A percentile compares a stretch with the other conserved stretches of the same genome.
These are phyloP conservation scores for Stigmatopora nigra DNA, from an alignment of 2,113 vertebrate genomes.

Conservation along the genomic window DNA sequence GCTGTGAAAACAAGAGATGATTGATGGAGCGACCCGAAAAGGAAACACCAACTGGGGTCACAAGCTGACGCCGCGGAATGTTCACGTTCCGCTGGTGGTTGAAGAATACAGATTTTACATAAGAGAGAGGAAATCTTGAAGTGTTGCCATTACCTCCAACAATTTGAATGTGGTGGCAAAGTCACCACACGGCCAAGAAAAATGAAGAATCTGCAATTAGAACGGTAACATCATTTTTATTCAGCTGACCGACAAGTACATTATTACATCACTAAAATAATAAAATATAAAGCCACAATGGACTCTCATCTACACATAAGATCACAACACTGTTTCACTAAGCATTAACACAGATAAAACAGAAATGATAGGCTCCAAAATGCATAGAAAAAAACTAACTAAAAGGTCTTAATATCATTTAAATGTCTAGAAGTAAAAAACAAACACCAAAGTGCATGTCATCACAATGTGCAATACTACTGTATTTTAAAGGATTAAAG, in stretches of 20 bases:
- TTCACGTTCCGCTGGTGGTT: conserved; percentile 41
- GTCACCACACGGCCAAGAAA: conserved; percentile 44
- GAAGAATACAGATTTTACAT: conserved; percentile 55
- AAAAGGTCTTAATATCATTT: no score
- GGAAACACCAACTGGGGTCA: conserved; percentile 45
- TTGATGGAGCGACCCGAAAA: conserved; percentile 42
- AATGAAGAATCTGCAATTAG: conserved; percentile 24
- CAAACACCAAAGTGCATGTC: no score
- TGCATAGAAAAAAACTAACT: no score
- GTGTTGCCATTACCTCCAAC: conserved; percentile 25
- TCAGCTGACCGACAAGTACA: no score
- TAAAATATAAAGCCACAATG: not conserved
- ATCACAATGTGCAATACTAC: no score
- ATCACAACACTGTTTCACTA: no score
- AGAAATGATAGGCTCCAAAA: no score
- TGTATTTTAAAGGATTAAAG: no score
- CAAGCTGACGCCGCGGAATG: conserved; percentile 42
- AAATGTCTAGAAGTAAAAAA: no score
- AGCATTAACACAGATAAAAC: no score
- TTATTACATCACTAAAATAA: no score
- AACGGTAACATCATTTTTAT: not conserved
- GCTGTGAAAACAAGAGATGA: conserved; percentile 39
- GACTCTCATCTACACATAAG: no score
- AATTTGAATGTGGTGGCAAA: conserved; percentile 33
- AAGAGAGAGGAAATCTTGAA: conserved; percentile 34